Conservation (phyloP, 2,888 invertebrate genomes). For the Trilocha varians region DNA sequence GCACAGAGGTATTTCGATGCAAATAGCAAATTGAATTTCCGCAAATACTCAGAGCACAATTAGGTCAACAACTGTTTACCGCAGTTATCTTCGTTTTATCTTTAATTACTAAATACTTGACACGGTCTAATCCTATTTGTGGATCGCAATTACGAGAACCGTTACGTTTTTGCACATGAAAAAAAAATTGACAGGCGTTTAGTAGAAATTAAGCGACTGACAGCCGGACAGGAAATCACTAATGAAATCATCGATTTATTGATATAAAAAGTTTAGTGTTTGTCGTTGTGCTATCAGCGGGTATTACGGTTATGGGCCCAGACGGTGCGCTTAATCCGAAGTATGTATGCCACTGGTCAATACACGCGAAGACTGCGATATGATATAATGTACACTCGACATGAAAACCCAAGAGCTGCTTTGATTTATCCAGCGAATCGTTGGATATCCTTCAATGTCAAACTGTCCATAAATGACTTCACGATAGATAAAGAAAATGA, state of each 20-base stretch:
- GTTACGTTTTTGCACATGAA: constrained; percentile 14
- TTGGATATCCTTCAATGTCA: constrained; percentile 6
- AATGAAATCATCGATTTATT: constrained; percentile 24
- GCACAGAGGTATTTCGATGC: neutral
- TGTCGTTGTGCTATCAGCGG: constrained; percentile 29
- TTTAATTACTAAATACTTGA: constrained; percentile 10
- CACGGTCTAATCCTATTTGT: constrained; percentile 5
- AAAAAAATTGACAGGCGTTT: constrained; percentile 20
- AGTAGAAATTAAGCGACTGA: constrained; percentile 8
- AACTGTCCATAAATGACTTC: constrained; percentile 2
- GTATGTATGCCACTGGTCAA: constrained; percentile 35
- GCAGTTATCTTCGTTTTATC: constrained; percentile 6
- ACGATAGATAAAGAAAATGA: neutral
- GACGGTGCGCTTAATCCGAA: constrained; percentile 34
- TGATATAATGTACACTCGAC: constrained; percentile 27
- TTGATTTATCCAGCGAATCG: constrained; percentile 1
- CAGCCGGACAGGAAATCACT: constrained; percentile 22
- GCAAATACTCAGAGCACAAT: neutral
- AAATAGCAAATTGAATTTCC: neutral
- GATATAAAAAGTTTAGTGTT: constrained; percentile 25
- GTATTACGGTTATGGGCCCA: constrained; percentile 42
- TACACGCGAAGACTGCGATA: constrained; percentile 24
- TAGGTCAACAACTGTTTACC: constrained; percentile 7
- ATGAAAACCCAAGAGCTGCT: constrained; percentile 16
- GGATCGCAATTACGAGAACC: constrained; percentile 3